phyloP scores from a whole-genome alignment of 2,797 vertebrate species.

The Microcaecilia unicolor region DNA sequence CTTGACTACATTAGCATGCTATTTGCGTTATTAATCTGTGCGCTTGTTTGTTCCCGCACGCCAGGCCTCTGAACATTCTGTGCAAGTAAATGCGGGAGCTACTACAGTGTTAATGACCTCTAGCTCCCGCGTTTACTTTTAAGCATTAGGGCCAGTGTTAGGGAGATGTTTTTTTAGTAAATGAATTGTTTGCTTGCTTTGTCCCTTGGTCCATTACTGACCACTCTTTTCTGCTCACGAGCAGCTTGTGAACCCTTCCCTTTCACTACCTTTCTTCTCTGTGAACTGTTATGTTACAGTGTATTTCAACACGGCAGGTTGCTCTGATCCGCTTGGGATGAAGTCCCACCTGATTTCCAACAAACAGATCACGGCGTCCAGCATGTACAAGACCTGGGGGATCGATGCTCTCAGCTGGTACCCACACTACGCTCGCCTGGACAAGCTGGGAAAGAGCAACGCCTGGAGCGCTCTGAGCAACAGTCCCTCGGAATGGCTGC shows the following conservation, averaged over 20 bases:
- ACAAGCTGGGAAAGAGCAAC: slow-evolving; percentile 85
- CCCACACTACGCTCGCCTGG: slow-evolving; percentile 79
- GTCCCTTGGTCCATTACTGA: too few species aligned
- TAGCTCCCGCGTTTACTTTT: too few species aligned
- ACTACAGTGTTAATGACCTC: too few species aligned
- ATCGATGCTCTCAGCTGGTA: slow-evolving; percentile 84
- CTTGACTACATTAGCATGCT: too few species aligned
- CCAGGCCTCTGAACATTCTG: too few species aligned
- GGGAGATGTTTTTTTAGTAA: too few species aligned
- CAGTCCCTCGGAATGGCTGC: slow-evolving; percentile 78
- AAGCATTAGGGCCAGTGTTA: too few species aligned
- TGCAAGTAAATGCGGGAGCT: too few species aligned
- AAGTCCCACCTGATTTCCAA: slow-evolving; percentile 76
- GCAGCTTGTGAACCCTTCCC: slow-evolving; percentile 13
- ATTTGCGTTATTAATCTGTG: too few species aligned
- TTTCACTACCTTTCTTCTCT: slow-evolving; percentile 37
- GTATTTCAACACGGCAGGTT: slow-evolving; percentile 80
- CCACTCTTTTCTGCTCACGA: background rate
- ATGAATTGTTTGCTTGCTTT: background rate
- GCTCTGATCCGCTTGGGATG: slow-evolving; percentile 83
- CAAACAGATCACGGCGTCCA: slow-evolving; percentile 79
- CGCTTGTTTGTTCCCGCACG: too few species aligned
- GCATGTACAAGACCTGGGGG: slow-evolving; percentile 80
- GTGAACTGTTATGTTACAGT: slow-evolving; percentile 55
- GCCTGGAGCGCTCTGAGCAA: slow-evolving; percentile 81